Conservation (phyloP, 2,113 vertebrate species). For the Cepphus grylle region DNA sequence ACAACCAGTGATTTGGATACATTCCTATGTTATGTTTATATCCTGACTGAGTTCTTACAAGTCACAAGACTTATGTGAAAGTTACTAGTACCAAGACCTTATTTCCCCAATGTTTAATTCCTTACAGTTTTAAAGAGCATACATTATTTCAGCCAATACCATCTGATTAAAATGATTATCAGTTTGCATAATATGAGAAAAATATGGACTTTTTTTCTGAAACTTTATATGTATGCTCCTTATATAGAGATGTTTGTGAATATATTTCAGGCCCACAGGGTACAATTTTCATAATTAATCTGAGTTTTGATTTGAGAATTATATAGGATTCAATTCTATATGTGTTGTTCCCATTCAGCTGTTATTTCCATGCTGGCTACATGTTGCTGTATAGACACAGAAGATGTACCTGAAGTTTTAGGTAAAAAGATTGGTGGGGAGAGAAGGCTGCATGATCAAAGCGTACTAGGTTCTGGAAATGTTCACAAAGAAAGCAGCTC, state of each 20-base stretch:
- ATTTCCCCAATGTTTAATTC: slow-evolving; percentile 21
- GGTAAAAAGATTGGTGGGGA: not conserved
- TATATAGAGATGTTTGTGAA: not conserved
- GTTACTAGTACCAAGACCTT: not conserved
- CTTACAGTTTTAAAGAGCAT: slow-evolving; percentile 39
- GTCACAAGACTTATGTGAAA: not conserved
- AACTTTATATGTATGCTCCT: not conserved
- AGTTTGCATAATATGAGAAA: slow-evolving; percentile 7
- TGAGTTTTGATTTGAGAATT: not conserved
- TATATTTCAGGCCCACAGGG: not conserved
- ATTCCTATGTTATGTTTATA: not conserved
- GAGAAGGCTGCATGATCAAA: not conserved
- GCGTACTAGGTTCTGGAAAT: not conserved
- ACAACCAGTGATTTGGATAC: not conserved
- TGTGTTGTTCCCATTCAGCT: not conserved
- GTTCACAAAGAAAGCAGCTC: not conserved
- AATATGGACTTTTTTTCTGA: not conserved
- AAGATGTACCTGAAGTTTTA: not conserved
- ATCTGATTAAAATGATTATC: not conserved
- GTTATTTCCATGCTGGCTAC: not conserved
- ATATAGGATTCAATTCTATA: not conserved
- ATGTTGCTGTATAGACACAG: not conserved
- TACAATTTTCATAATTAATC: not conserved
- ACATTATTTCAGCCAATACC: not conserved
- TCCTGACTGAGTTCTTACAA: not conserved